Base-by-base conservation (phyloP, 2,797 vertebrate species). In the Bufotes viridis region DNA sequence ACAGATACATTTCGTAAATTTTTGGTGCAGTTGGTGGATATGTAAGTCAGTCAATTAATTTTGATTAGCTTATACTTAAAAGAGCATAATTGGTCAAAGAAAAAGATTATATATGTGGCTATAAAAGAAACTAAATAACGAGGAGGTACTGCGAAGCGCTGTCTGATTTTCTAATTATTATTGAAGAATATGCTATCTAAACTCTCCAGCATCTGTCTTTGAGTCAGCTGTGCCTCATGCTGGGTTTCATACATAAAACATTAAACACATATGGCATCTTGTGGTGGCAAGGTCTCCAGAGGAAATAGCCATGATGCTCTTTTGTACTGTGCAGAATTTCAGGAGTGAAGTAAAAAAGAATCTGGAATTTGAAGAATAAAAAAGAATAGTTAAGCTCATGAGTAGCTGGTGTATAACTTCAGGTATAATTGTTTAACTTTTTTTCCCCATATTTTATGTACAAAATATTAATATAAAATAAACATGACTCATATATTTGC, bases 151-250 rank as follows among this genome's bases (percentile, higher is more conserved):
- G 90, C 90, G 95, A 94, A 95, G 94, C 94, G 93, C 94, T 95
- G 95, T 96, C 97, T 96, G 95, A 95, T 97, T 95, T 96, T 95
- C 94, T 97, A 97, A 97, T 97, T 96, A 97, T 94, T 95, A 94
- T 92, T 92, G 93, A 94, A 94, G 91, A 92, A 89, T 88, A 83
- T 92, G 94, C 93, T 93, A 93, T 89, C 91, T 86, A 91, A 91
- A 90, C 93, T 92, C 72, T 57, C 89, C 90, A 86, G 83, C 90
- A 91, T 90, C 87, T 86, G 65, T 90, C 93, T 92, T 93, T 89
- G 92, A 94, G 91, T 93, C 90, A 91, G 91, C 90, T 91, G 90
- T 88, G 90, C 90, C 91, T 92, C 93, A 90, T n/a, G 57, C 89
- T 90, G 92, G 58, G 92, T 91, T 93, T 94, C 92, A 97, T 98